Percentiles rank a stretch among this genome's conserved stretches.
phyloP scores from a whole-genome alignment of 2,113 vertebrate genomes.

The Brienomyrus longianalis region DNA sequence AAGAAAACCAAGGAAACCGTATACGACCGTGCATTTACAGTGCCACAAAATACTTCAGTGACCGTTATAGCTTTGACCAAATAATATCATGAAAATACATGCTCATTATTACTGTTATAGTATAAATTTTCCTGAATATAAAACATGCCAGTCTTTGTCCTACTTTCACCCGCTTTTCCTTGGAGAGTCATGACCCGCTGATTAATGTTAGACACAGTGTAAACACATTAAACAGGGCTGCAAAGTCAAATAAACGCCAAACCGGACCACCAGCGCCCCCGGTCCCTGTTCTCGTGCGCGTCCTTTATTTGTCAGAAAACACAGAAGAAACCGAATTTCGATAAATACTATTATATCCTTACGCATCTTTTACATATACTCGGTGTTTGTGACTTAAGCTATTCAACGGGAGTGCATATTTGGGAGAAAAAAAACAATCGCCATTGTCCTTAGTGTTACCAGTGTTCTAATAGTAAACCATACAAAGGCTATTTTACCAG shows the following conservation, averaged over 20 bases:
- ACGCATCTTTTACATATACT: not conserved
- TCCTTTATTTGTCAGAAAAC: not conserved
- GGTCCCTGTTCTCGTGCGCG: not conserved
- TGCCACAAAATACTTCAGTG: constrained; percentile 50
- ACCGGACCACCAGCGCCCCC: not conserved
- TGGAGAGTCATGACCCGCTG: not conserved
- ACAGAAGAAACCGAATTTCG: not conserved
- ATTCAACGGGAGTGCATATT: not conserved
- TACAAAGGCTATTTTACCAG: not conserved
- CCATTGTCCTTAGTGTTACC: not conserved
- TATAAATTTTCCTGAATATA: not conserved
- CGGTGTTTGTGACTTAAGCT: not conserved
- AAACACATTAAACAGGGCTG: not conserved
- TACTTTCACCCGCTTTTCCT: not conserved
- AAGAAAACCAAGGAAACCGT: constrained; percentile 50
- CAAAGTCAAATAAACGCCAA: not conserved
- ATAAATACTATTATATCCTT: not conserved
- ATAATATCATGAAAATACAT: not conserved
- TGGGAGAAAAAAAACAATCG: not conserved
- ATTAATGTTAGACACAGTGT: not conserved
- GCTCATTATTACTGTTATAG: not conserved
- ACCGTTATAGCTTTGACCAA: not conserved
- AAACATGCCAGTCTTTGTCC: not conserved
- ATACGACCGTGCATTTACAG: constrained; percentile 42
- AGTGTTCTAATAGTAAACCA: not conserved